Evolutionary conservation across 2,888 invertebrate species (phyloP).

Genomic region (Hoplodrina ambigua): DNA sequence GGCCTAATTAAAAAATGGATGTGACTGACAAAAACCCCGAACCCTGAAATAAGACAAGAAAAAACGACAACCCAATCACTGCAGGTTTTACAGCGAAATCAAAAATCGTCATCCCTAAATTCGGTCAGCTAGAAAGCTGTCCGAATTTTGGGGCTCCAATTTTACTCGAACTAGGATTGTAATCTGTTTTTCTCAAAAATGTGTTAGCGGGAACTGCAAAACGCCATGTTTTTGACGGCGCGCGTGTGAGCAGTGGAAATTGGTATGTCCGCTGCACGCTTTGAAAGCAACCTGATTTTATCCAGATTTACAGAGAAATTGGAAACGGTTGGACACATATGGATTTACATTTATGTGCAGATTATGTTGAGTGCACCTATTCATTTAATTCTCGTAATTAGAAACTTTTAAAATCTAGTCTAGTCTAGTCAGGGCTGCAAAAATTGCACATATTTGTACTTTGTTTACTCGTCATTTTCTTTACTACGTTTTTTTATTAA

Average conservation of each 20-base stretch:
- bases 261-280: constrained; percentile 31
- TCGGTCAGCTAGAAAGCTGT: background rate
- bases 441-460: too few species aligned
- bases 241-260: constrained; percentile 40
- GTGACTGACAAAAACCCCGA: too few species aligned
- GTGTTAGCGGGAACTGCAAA: constrained; percentile 17
- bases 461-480: too few species aligned
- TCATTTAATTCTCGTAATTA: background rate
- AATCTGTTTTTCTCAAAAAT: constrained; percentile 16
- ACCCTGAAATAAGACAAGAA: background rate
- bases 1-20: too few species aligned
- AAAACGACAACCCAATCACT: too few species aligned
- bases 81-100: background rate
- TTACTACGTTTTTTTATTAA: too few species aligned
- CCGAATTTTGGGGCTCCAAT: too few species aligned
- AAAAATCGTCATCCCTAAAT: constrained; percentile 4
- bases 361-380: too few species aligned
- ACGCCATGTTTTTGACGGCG: constrained; percentile 19
- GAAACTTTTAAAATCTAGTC: too few species aligned
- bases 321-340: constrained; percentile 16
- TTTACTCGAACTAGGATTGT: too few species aligned
- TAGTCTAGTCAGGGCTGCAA: too few species aligned
- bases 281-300: constrained; percentile 40
- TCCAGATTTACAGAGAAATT: constrained; percentile 23
- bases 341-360: background rate